phyloP scores from a whole-genome alignment of 2,113 vertebrate genomes.

The Lophura nycthemera region DNA sequence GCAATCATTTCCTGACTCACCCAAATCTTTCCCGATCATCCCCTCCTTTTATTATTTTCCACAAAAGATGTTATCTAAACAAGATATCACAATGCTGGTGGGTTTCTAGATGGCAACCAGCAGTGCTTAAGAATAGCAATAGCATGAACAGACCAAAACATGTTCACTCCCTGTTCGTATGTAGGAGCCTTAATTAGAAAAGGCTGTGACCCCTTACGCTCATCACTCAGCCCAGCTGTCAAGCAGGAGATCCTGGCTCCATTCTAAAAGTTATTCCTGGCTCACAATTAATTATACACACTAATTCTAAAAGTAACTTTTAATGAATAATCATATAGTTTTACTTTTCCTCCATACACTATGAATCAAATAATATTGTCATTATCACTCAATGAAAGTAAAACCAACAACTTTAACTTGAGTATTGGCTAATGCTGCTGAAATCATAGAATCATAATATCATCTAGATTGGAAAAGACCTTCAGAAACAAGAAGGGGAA shows the following conservation, averaged over 20 bases:
- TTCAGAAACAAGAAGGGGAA: not conserved
- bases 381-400: not conserved
- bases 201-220: not conserved
- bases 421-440: not conserved
- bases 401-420: not conserved
- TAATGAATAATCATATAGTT: not conserved
- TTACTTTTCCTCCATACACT: not conserved
- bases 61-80: not conserved
- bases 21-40: not conserved
- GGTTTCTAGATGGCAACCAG: not conserved
- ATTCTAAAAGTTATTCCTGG: not conserved
- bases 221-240: not conserved
- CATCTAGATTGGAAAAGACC: not conserved
- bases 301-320: not conserved
- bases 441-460: not conserved
- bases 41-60: not conserved
- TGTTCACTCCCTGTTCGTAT: not conserved
- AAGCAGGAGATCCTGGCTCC: not conserved
- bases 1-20: not conserved
- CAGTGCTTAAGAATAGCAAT: not conserved
- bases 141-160: not conserved
- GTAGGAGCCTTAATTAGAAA: not conserved
- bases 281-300: not conserved
- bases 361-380: not conserved
- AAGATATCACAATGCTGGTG: not conserved